Conservation (phyloP, 2,113 vertebrate species). For the Macrotis lagotis region DNA sequence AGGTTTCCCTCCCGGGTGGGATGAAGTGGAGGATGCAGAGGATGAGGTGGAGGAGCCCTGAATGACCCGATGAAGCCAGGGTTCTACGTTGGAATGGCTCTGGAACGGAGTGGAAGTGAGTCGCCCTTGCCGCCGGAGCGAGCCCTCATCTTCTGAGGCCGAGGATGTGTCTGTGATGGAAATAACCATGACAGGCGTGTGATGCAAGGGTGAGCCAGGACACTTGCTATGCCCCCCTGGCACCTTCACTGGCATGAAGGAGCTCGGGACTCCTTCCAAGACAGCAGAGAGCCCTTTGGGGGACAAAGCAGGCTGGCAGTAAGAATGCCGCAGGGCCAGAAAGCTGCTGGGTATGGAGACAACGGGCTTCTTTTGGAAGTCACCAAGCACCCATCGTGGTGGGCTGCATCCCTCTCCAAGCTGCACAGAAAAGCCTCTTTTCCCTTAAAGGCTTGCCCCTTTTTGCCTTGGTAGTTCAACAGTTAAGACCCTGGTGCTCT, state of each 20-base stretch:
- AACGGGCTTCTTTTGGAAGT: not conserved
- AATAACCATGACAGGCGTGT: slow-evolving; percentile 81
- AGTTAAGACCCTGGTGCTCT: not conserved
- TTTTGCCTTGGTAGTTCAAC: not conserved
- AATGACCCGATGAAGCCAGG: slow-evolving; percentile 95
- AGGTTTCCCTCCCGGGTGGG: slow-evolving; percentile 94
- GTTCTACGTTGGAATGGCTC: slow-evolving; percentile 90
- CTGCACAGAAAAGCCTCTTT: no score
- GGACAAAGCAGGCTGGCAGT: not conserved
- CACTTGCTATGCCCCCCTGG: not conserved
- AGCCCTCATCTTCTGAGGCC: slow-evolving; percentile 98
- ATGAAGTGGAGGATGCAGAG: slow-evolving; percentile 98
- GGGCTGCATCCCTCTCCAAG: not conserved
- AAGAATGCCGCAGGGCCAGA: not conserved
- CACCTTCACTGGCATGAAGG: no score
- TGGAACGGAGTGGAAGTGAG: slow-evolving; percentile 91
- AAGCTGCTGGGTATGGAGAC: not conserved
- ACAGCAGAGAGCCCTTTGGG: not conserved
- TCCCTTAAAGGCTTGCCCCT: no score
- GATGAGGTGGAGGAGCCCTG: slow-evolving; percentile 99
- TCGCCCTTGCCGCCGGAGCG: slow-evolving; percentile 92
- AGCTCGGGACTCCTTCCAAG: no score
- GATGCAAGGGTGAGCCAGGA: slow-evolving; percentile 69
- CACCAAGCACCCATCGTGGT: not conserved
- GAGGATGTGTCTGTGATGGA: slow-evolving; percentile 97